phyloP scores from a whole-genome alignment of 2,797 vertebrate species.

The Malurus splendens region DNA sequence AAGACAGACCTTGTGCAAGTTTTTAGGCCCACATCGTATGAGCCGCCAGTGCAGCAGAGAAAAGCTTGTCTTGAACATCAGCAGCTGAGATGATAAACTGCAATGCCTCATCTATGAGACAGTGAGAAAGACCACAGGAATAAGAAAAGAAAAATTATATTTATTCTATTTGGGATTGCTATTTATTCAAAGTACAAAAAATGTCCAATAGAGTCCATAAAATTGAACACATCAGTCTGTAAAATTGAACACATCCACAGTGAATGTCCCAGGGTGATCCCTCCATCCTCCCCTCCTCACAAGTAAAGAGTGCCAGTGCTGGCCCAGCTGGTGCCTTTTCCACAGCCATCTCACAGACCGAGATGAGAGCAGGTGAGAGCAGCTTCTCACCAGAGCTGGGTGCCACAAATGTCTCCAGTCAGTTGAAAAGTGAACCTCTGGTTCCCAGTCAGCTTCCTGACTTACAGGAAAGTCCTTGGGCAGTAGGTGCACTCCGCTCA shows the following conservation, averaged over 20 bases:
- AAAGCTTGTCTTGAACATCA: background rate
- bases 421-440: background rate
- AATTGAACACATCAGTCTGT: too few relatives aligned
- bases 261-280: background rate
- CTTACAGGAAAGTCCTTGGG: background rate
- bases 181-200: constrained; percentile 2
- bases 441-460: background rate
- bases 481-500: fast-evolving
- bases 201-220: too few relatives aligned
- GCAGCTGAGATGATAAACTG: background rate
- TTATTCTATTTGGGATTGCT: background rate
- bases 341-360: fast-evolving
- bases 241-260: too few relatives aligned
- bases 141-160: background rate
- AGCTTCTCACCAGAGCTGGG: background rate
- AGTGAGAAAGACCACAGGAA: background rate
- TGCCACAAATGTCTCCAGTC: background rate
- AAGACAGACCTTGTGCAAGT: background rate
- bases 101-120: background rate
- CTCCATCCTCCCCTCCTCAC: background rate
- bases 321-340: background rate
- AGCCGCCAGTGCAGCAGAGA: background rate
- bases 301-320: background rate
- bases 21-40: background rate
- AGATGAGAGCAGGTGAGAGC: fast-evolving